Percentiles rank a stretch among this genome's conserved stretches.
Conservation (phyloP, 2,113 vertebrate genomes). For the Willisornis vidua region DNA sequence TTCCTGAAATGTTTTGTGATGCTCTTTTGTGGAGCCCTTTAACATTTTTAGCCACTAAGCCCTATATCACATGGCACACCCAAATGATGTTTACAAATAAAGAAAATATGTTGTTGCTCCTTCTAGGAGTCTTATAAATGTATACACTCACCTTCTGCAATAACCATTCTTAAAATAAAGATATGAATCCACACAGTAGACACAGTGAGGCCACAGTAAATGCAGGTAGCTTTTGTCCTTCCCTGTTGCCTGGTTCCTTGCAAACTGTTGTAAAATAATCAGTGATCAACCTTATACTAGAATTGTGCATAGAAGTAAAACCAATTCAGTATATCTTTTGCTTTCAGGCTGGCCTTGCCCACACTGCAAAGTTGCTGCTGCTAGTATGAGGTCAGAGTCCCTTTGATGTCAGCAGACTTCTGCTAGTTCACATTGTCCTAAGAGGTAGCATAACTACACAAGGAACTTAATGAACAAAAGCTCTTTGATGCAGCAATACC, state of each 20-base stretch:
- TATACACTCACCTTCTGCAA: not conserved
- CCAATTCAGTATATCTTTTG: not conserved
- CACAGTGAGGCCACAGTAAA: not conserved
- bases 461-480: not conserved
- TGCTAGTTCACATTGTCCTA: not conserved
- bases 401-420: not conserved
- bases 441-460: not conserved
- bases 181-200: not conserved
- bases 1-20: not conserved
- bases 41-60: not conserved
- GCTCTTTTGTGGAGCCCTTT: not conserved
- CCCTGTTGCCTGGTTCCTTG: not conserved
- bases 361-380: not conserved
- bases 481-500: not conserved
- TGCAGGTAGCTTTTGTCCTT: not conserved
- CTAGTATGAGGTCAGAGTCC: not conserved
- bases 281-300: not conserved
- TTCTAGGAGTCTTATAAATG: not conserved
- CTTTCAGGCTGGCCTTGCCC: not conserved
- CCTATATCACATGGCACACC: accelerated
- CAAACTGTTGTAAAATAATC: not conserved
- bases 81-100: not conserved
- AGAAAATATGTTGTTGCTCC: not conserved
- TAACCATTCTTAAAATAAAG: not conserved
- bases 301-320: not conserved